Percentiles rank a stretch among this genome's conserved stretches.
Conservation (phyloP, 2,888 invertebrate species). For the Cephus rjabovi region DNA sequence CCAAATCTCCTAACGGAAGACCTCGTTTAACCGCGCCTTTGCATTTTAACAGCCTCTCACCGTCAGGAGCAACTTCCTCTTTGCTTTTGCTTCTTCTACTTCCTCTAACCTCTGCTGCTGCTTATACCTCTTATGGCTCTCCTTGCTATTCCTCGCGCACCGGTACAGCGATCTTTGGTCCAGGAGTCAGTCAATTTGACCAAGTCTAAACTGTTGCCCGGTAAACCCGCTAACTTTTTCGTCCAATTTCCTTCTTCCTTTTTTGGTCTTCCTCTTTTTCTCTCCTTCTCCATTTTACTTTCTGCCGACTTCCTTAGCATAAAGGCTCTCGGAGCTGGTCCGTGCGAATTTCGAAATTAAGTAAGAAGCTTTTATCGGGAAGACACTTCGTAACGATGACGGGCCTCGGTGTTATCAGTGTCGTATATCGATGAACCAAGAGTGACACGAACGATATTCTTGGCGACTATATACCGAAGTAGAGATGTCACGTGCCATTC, state of each 20-base stretch:
- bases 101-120: not conserved
- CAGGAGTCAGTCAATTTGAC: not conserved
- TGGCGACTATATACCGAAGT: not conserved
- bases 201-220: not conserved
- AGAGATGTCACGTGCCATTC: not conserved
- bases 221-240: not conserved
- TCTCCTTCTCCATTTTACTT: not conserved
- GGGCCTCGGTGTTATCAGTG: not conserved
- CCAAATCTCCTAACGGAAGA: conserved; percentile 55
- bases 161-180: not conserved
- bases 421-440: not conserved
- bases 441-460: not conserved
- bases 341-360: not conserved
- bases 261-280: not conserved
- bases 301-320: not conserved
- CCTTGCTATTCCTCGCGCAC: not conserved
- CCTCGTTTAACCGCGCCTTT: conserved; percentile 61
- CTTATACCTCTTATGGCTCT: not conserved
- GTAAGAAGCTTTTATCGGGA: not conserved
- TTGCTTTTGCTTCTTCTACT: not conserved
- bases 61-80: conserved; percentile 27
- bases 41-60: conserved; percentile 62
- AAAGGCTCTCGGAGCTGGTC: not conserved
- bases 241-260: not conserved
- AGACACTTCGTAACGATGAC: not conserved